Conservation (phyloP, 1,140 invertebrate genomes). For the Temnothorax nylanderi region DNA sequence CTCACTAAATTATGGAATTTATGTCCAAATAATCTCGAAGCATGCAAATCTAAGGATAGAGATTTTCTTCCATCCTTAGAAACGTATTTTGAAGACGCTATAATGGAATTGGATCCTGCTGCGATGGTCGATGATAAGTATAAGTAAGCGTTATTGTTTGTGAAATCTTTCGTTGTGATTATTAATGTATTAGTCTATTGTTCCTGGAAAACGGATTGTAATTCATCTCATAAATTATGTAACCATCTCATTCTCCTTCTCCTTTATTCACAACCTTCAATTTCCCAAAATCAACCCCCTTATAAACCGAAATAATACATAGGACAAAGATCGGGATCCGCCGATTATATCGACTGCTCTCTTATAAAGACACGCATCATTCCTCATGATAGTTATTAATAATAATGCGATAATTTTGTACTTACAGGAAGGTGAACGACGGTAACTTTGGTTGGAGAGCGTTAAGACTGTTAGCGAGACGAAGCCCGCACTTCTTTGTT, state of each 20-base stretch:
- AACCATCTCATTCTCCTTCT: not conserved
- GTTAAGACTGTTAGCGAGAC: constrained; percentile 93
- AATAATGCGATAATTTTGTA: not conserved
- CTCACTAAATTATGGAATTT: constrained; percentile 98
- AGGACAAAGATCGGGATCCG: not conserved
- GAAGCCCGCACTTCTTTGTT: constrained; percentile 97
- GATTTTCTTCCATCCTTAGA: constrained; percentile 96
- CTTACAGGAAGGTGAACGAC: constrained; percentile 89
- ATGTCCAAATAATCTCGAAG: constrained; percentile 96
- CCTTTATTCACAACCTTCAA: not conserved
- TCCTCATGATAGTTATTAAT: not conserved
- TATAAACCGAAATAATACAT: not conserved
- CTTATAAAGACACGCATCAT: not conserved
- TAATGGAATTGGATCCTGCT: constrained; percentile 90
- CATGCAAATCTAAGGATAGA: constrained; percentile 94
- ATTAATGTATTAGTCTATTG: not conserved
- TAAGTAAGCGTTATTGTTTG: constrained; percentile 84
- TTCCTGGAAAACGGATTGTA: not conserved
- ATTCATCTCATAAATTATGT: not conserved
- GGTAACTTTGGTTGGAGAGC: constrained; percentile 97
- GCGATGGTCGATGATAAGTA: constrained; percentile 89
- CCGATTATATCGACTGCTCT: not conserved
- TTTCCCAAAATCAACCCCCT: not conserved
- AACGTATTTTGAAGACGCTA: constrained; percentile 92
- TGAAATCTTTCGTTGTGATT: not conserved